Conservation (phyloP, 2,113 vertebrate genomes). For the Mystacornis crossleyi region DNA sequence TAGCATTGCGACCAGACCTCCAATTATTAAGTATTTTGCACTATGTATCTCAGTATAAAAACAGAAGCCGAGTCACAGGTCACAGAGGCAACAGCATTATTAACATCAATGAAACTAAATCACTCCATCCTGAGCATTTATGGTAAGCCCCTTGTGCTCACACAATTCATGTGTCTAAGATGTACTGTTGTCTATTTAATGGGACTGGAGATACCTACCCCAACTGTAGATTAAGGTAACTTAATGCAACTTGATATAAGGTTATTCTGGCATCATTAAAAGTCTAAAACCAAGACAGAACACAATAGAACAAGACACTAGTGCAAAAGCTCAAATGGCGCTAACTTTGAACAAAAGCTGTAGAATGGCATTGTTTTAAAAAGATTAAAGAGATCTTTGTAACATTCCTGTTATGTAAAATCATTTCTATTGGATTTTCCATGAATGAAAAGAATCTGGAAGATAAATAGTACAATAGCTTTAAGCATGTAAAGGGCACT, state of each 20-base stretch:
- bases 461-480: not conserved
- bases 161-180: not conserved
- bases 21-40: conserved; percentile 62
- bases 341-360: not conserved
- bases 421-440: not conserved
- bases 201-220: not conserved
- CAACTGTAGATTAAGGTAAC: not conserved
- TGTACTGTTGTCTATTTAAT: not conserved
- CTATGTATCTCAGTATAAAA: conserved; percentile 43
- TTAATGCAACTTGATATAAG: not conserved
- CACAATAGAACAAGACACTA: not conserved
- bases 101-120: conserved; percentile 59
- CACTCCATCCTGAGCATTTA: not conserved
- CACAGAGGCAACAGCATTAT: conserved; percentile 26
- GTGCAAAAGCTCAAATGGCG: not conserved
- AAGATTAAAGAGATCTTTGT: not conserved
- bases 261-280: not conserved
- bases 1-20: conserved; percentile 25
- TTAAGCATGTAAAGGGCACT: not conserved
- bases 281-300: not conserved
- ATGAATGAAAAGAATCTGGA: not conserved
- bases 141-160: not conserved
- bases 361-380: not conserved
- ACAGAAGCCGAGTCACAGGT: conserved; percentile 53
- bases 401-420: not conserved